Evolutionary conservation across 2,797 vertebrate species (phyloP).

Genomic region (Catamblyrhynchus diadema): DNA sequence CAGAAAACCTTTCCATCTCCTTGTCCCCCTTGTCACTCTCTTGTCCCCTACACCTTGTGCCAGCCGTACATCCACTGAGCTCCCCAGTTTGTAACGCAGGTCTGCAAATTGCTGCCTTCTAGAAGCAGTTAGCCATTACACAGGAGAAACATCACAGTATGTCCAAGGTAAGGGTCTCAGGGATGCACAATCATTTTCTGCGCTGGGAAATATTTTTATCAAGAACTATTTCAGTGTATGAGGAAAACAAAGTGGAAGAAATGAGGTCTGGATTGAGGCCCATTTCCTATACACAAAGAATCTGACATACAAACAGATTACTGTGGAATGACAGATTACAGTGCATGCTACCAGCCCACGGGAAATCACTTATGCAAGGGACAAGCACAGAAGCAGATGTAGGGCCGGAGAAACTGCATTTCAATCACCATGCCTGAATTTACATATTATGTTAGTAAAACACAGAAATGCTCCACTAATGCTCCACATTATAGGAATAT

Average conservation of each 20-base stretch:
- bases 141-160: neutral
- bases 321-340: neutral
- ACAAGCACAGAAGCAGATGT: neutral
- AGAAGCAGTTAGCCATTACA: neutral
- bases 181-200: neutral
- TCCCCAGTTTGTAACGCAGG: neutral
- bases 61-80: neutral
- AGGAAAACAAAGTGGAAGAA: neutral
- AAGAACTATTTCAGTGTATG: neutral
- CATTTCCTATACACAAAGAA: neutral
- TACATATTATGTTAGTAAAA: neutral
- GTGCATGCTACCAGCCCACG: neutral
- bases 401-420: neutral
- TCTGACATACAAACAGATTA: neutral
- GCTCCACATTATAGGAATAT: neutral
- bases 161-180: neutral
- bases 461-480: neutral
- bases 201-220: neutral
- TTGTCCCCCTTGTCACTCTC: neutral
- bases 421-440: neutral
- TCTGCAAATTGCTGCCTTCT: neutral
- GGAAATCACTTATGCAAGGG: conserved; percentile 11
- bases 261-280: neutral
- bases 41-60: neutral
- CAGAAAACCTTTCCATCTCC: neutral